Evolutionary conservation across 2,797 vertebrate genomes (phyloP), one percentile per base, ranked within the genome.

Genomic region (Psittacula derbiana): DNA sequence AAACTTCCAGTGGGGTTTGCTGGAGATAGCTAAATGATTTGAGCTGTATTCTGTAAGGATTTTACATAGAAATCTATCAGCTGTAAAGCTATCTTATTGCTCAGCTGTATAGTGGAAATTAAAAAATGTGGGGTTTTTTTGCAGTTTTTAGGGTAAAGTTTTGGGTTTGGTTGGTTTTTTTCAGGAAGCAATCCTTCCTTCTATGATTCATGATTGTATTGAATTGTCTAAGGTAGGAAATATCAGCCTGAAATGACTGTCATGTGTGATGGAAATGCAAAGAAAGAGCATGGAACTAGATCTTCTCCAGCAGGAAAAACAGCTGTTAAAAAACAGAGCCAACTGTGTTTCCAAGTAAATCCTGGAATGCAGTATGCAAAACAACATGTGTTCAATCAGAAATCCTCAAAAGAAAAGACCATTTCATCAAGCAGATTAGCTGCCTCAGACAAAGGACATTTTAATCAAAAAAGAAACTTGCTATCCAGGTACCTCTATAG

Each of bases 361-460:
- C 94, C 86, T 96, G 93, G 89, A 94, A 94, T 80, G 81, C 93
- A 95, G 70, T n/a, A 41, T 85, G 86, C 85, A 95, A 96, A 96
- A 94, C 78, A 96, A 93, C 90, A 90, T 1, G 6, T 95, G 91
- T 74, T 95, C 90, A 43, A 4, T 66, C 83, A 94, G 57, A 96
- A 96, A 94, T 84, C 88, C 94, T 95, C 95, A 96, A 94, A 94
- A 95, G 85, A 95, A 69, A 84, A 81, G 33, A 86, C n/a, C 15
- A 20, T 73, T 94, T 92, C 8, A 3, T 86, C 64, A 69, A 64
- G 43, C 52, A 90, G 62, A 91, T 84, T 31, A 90, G 43, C 62
- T 83, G 47, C 36, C 60, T 90, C 55, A 90, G 50, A 80, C 62
- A 57, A 80, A 88, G 70, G 28, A 84, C 19, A 16, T 61, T 38